phyloP scores from a whole-genome alignment of 2,113 vertebrate species.

The Thermophis baileyi region DNA sequence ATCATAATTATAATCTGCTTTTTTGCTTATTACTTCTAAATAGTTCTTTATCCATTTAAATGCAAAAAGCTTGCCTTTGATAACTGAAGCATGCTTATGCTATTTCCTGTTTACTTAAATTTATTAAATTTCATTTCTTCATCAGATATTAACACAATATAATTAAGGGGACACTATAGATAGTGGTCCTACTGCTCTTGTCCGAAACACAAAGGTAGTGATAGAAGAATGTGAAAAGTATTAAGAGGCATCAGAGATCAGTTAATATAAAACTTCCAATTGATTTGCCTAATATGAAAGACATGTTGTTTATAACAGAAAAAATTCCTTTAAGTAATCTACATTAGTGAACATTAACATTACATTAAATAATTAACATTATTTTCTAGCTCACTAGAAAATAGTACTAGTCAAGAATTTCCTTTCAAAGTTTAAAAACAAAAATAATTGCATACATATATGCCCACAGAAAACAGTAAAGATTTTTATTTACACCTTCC shows the following conservation, averaged over 20 bases:
- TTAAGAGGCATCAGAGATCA: neutral
- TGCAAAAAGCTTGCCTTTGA: neutral
- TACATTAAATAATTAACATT: neutral
- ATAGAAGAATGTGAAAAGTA: neutral
- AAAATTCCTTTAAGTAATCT: neutral
- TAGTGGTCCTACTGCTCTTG: neutral
- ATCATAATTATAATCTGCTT: neutral
- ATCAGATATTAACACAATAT: neutral
- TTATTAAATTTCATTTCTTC: neutral
- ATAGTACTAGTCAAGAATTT: neutral
- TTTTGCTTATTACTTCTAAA: neutral
- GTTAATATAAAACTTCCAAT: neutral
- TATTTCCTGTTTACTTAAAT: neutral
- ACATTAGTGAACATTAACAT: neutral
- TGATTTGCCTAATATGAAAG: neutral
- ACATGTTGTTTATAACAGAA: slow-evolving; percentile 1
- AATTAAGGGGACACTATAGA: neutral
- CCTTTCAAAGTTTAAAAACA: slow-evolving; percentile 9
- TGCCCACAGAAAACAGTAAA: neutral
- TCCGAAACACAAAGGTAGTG: neutral
- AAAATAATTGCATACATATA: slow-evolving; percentile 4
- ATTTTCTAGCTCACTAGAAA: neutral
- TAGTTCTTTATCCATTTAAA: neutral
- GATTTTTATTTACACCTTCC: slow-evolving; percentile 7
- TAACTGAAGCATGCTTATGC: neutral